Base-by-base conservation (phyloP, 2,797 vertebrate species). In the Pygocentrus nattereri region DNA sequence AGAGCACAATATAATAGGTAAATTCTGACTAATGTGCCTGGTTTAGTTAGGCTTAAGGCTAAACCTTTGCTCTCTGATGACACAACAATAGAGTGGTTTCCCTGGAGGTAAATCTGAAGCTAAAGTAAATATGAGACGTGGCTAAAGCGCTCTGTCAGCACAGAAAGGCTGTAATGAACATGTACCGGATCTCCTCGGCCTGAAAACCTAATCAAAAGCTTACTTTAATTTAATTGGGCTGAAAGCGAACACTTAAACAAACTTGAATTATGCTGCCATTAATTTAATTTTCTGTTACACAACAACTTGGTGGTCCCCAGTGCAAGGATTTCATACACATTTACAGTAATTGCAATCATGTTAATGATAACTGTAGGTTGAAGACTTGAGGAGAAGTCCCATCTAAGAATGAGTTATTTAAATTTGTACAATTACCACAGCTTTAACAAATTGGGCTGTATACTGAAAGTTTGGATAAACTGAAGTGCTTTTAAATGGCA, bases 31-130 rank as follows among this genome's bases (percentile, higher is more conserved):
- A 4, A 64, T 49, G 65, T n/a, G 41, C 56, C 61, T 52, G 21
- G 56, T 75, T 61, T 54, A 21, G 31, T 41, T 59, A 62, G 47
- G 18, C 67, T 64, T 3, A 49, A 65, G 38, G 19, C 16, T 25
- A 74, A 44, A 75, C 50, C 11, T 34, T 74, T 76, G 16, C 8
- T 62, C 77, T 50, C 30, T 23, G 62, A 81, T 70, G 41, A 68
- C 56, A 50, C 58, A 75, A 79, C 74, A 73, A 25, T 38, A 54
- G n/a, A 73, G 56, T 23, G n/a, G 58, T 85, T 75, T 69, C 65
- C 76, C 65, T 82, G 79, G 76, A 85, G 69, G 65, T 65, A 61
- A 85, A 85, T 72, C 76, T 23, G 10, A 79, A 74, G 38, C 58
- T 67, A 70, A 83, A 76, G 58, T 73, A 76, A 75, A 71, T 62